Conservation (phyloP, 2,888 invertebrate genomes). For the Rugalucina vietnamica region DNA sequence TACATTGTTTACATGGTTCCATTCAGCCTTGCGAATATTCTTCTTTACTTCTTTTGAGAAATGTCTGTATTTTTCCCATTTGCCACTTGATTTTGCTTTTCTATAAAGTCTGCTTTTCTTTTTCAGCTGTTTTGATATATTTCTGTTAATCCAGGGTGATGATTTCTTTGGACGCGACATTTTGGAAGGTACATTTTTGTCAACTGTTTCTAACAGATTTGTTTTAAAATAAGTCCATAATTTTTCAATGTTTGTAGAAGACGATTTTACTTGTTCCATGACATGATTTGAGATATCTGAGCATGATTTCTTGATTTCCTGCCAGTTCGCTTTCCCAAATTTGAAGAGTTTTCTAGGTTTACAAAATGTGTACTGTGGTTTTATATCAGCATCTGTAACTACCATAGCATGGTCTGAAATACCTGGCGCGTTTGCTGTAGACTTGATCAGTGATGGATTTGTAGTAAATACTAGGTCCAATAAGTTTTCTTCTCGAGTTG, state of each 20-base stretch:
- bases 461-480: not conserved
- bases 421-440: conserved; percentile 2
- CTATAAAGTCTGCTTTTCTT: conserved; percentile 37
- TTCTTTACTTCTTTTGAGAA: conserved; percentile 25
- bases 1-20: conserved; percentile 41
- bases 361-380: not conserved
- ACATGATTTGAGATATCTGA: not conserved
- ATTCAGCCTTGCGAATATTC: conserved; percentile 37
- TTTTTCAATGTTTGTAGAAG: not conserved
- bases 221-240: not conserved
- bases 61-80: conserved; percentile 29
- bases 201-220: not conserved
- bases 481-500: not conserved
- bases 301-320: not conserved
- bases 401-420: conserved; percentile 27
- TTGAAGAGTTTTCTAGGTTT: conserved; percentile 1
- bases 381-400: not conserved
- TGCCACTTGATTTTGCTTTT: conserved; percentile 35
- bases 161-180: conserved; percentile 2
- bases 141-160: not conserved
- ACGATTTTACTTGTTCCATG: not conserved
- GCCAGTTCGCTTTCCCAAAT: not conserved
- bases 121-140: conserved; percentile 17
- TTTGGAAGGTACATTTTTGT: conserved; percentile 10
- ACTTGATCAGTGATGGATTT: conserved; percentile 20